A percentile compares a stretch with the other conserved stretches of the same genome.
These are phyloP conservation scores for Platycheirus albimanus DNA, from an alignment of 2,888 invertebrate genomes.

Conservation along the genomic window DNA sequence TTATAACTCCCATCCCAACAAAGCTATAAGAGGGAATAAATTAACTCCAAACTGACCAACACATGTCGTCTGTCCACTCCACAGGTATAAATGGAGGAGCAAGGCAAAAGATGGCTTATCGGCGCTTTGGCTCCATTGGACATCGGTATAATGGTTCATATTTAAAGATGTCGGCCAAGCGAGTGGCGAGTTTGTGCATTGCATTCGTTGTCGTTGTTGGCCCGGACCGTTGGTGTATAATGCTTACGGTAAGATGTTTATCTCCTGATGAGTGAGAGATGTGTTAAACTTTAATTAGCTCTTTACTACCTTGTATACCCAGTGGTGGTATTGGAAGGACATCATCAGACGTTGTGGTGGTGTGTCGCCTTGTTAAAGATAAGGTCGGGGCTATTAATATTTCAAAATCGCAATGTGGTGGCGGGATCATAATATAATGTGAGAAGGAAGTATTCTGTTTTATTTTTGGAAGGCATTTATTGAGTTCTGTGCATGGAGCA, in stretches of 20 bases:
- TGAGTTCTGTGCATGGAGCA: too few species aligned
- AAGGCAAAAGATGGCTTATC: constrained; percentile 61
- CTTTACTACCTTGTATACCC: constrained; percentile 46
- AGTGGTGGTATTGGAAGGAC: constrained; percentile 25
- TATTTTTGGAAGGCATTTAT: too few species aligned
- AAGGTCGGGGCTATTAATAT: constrained; percentile 27
- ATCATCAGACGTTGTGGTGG: background rate
- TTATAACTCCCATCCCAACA: constrained; percentile 20
- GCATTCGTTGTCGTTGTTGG: constrained; percentile 14
- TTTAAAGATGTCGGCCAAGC: constrained; percentile 45
- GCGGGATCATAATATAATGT: background rate
- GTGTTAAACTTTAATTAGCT: constrained; percentile 74
- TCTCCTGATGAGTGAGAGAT: constrained; percentile 60
- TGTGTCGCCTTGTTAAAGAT: constrained; percentile 35
- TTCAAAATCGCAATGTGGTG: constrained; percentile 27
- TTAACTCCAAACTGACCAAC: constrained; percentile 65
- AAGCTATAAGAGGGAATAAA: constrained; percentile 64
- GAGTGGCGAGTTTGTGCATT: constrained; percentile 14
- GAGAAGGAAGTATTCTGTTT: too few species aligned
- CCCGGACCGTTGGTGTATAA: constrained; percentile 45
- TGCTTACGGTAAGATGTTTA: constrained; percentile 70
- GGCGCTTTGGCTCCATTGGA: constrained; percentile 48
- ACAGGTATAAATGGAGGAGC: constrained; percentile 26
- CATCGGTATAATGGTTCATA: constrained; percentile 27
- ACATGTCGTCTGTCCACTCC: constrained; percentile 64